A percentile compares a stretch with the other conserved stretches of the same genome.
These are phyloP conservation scores for Porites australiensis DNA, from an alignment of 64 coral and sea anemone genomes.

Conservation along the genomic window DNA sequence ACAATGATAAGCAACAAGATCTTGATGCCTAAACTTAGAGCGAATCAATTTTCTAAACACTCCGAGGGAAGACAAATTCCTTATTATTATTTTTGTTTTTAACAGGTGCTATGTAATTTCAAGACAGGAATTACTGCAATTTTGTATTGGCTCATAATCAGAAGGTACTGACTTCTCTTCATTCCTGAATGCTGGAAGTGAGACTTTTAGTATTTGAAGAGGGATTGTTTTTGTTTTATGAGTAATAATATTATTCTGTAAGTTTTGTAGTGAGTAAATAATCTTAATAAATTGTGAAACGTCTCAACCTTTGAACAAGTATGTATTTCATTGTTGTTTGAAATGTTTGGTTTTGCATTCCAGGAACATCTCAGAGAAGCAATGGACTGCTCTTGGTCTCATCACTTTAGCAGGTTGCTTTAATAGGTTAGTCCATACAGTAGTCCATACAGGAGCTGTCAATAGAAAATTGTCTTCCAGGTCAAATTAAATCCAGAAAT, in stretches of 20 bases:
- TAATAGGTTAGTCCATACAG: conserved; percentile 46
- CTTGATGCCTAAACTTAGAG: too few species aligned
- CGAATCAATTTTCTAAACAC: background rate
- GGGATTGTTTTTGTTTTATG: too few species aligned
- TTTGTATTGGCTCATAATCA: conserved; percentile 83
- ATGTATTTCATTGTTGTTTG: too few species aligned
- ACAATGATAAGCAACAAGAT: too few species aligned
- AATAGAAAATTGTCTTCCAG: too few species aligned
- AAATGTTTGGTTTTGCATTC: background rate
- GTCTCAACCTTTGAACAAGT: too few species aligned
- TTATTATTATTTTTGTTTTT: conserved; percentile 6
- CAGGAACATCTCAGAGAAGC: conserved; percentile 58
- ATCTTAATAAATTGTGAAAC: too few species aligned
- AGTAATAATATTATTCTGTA: too few species aligned
- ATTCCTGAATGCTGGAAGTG: too few species aligned
- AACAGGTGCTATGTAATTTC: conserved; percentile 85
- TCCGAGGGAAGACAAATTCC: background rate
- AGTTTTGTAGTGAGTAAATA: too few species aligned
- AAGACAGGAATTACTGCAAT: conserved; percentile 87
- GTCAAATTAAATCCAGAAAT: too few species aligned
- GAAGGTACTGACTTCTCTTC: conserved; percentile 48
- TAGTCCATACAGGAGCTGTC: background rate
- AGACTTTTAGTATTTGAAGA: too few species aligned
- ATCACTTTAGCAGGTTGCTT: conserved; percentile 65
- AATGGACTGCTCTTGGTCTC: conserved; percentile 56